These are phyloP conservation scores for Stratiomys singularior DNA, from an alignment of 2,888 invertebrate genomes.

Conservation along the genomic window DNA sequence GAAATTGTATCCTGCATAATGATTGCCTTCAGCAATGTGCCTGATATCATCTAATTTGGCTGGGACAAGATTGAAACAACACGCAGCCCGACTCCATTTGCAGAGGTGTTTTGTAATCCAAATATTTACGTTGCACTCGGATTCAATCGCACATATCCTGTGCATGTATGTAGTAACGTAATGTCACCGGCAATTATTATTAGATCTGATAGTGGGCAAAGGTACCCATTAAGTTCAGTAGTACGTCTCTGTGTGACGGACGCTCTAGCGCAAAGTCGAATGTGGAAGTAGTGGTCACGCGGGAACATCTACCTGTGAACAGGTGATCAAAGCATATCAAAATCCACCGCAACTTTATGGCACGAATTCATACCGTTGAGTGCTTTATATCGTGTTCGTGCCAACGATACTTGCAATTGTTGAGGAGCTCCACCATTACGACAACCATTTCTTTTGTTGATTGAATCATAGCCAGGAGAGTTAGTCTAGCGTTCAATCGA, in stretches of 20 bases:
- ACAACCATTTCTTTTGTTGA: conserved; percentile 9
- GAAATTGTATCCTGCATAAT: no score
- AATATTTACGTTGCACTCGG: neutral
- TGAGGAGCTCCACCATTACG: conserved; percentile 5
- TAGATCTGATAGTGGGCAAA: neutral
- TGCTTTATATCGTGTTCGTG: conserved; percentile 13
- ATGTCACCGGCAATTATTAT: conserved; percentile 18
- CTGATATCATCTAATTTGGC: neutral
- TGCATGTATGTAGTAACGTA: neutral
- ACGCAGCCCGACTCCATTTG: neutral
- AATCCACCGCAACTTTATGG: neutral
- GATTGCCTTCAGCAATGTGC: neutral
- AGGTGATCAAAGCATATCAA: neutral
- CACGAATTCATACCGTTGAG: neutral
- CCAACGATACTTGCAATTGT: neutral
- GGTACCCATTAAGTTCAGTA: no score
- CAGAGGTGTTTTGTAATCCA: neutral
- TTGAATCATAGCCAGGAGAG: conserved; percentile 13
- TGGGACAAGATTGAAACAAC: no score
- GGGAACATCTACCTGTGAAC: neutral
- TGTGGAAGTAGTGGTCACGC: neutral
- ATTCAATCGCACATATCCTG: neutral
- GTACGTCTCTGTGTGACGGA: neutral
- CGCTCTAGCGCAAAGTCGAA: no score
- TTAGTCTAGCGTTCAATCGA: neutral